Evolutionary conservation across 2,888 invertebrate species (phyloP).

Genomic region (Barypeithes pellucidus): DNA sequence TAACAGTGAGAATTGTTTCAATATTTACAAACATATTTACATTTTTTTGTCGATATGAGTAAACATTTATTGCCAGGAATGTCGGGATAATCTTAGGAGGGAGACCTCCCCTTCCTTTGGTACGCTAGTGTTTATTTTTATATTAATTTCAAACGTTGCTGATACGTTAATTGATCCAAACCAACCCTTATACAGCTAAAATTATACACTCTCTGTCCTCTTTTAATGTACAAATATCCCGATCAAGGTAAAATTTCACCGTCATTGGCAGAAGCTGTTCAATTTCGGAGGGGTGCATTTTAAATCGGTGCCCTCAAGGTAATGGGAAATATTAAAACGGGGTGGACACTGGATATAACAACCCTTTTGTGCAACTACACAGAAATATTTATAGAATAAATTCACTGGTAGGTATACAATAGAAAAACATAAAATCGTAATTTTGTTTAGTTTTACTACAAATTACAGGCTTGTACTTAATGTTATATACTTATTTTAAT

Average conservation of each 20-base stretch:
- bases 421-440: too few species aligned
- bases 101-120: too few species aligned
- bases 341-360: slow-evolving; percentile 40
- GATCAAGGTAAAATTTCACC: slow-evolving; percentile 32
- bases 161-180: slow-evolving; percentile 25
- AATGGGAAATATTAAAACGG: slow-evolving; percentile 29
- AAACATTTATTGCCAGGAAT: too few species aligned
- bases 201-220: slow-evolving; percentile 18
- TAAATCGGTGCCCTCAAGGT: slow-evolving; percentile 33
- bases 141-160: slow-evolving; percentile 5
- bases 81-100: too few species aligned
- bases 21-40: too few species aligned
- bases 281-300: slow-evolving; percentile 41
- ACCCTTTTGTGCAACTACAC: slow-evolving; percentile 10
- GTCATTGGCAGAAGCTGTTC: slow-evolving; percentile 26
- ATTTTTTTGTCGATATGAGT: too few species aligned
- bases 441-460: too few species aligned
- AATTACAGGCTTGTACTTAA: too few species aligned
- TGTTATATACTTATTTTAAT: too few species aligned
- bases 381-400: not conserved
- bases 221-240: slow-evolving; percentile 14
- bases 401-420: not conserved
- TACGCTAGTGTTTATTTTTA: not conserved
- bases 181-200: slow-evolving; percentile 15
- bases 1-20: too few species aligned